phyloP scores from a whole-genome alignment of 2,113 vertebrate genomes.

The Trogon melanurus region DNA sequence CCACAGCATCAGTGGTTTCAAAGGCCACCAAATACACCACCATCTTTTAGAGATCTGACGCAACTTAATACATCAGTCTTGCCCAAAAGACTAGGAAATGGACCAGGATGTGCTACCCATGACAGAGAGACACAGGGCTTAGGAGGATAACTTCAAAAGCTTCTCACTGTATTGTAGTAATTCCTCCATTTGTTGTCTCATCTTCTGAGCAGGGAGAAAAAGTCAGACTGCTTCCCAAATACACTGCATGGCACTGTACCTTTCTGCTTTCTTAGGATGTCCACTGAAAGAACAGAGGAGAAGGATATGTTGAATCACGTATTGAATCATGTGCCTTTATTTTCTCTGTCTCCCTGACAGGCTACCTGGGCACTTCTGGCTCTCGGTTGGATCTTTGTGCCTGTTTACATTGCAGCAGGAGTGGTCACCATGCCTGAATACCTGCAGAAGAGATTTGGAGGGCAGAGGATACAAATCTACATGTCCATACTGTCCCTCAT shows the following conservation, averaged over 20 bases:
- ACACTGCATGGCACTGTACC: no score
- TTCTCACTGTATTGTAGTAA: not conserved
- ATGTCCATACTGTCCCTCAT: slow-evolving; percentile 89
- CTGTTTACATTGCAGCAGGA: slow-evolving; percentile 88
- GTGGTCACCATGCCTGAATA: slow-evolving; percentile 94
- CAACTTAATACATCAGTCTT: not conserved
- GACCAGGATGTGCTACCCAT: not conserved
- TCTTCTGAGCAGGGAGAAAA: not conserved
- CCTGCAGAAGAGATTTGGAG: slow-evolving; percentile 90
- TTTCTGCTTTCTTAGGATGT: not conserved
- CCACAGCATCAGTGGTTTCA: not conserved
- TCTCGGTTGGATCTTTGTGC: slow-evolving; percentile 92
- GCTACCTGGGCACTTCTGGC: slow-evolving; percentile 88
- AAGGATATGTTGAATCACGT: not conserved
- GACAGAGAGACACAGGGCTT: not conserved
- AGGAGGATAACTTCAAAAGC: not conserved
- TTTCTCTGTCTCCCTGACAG: slow-evolving; percentile 66
- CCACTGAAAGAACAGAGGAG: not conserved
- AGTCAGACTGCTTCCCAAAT: not conserved
- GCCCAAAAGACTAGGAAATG: not conserved
- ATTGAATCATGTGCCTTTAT: not conserved
- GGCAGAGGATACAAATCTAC: slow-evolving; percentile 89
- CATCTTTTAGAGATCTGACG: not conserved
- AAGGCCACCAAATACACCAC: not conserved
- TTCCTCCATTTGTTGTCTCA: not conserved